Percentiles rank a stretch among this genome's conserved stretches.
Conservation (phyloP, 2,113 vertebrate species). For the Oryzias javanicus region DNA sequence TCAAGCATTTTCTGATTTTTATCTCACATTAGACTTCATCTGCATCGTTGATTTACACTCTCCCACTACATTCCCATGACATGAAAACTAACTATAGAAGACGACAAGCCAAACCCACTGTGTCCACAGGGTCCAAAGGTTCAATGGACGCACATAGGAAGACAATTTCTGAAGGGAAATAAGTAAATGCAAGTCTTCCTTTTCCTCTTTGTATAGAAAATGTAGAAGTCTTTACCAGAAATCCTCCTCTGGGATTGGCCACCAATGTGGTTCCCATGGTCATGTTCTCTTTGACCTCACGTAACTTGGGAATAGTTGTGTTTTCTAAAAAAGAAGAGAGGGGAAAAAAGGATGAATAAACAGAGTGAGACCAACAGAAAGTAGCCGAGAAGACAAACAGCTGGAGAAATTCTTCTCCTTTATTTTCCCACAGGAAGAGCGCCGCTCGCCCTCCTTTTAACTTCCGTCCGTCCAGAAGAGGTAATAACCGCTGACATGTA, state of each 20-base stretch:
- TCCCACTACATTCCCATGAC: constrained; percentile 45
- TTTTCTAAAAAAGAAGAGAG: constrained; percentile 65
- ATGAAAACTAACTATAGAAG: constrained; percentile 21
- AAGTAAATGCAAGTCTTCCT: constrained; percentile 17
- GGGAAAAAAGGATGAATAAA: constrained; percentile 62
- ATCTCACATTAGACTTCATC: constrained; percentile 12
- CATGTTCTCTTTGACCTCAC: constrained; percentile 98
- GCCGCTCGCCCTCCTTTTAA: constrained; percentile 1
- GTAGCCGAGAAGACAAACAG: constrained; percentile 44
- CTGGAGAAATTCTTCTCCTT: constrained; percentile 58
- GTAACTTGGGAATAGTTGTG: constrained; percentile 88
- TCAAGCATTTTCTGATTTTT: no score
- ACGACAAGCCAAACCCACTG: constrained; percentile 6
- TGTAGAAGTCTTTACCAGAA: constrained; percentile 85
- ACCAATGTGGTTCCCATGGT: constrained; percentile 95
- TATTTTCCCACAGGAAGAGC: constrained; percentile 65
- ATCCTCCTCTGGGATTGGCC: constrained; percentile 91
- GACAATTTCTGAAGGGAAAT: constrained; percentile 5
- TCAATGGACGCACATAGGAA: constrained; percentile 12
- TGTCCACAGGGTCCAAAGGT: constrained; percentile 41
- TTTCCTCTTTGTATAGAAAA: constrained; percentile 33
- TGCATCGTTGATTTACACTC: constrained; percentile 29
- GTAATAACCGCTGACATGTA: constrained; percentile 20
- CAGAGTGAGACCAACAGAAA: constrained; percentile 54
- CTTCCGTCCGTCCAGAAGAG: constrained; percentile 12